These are phyloP conservation scores for Orchesella cincta DNA, from an alignment of 1,140 invertebrate genomes.

Conservation along the genomic window DNA sequence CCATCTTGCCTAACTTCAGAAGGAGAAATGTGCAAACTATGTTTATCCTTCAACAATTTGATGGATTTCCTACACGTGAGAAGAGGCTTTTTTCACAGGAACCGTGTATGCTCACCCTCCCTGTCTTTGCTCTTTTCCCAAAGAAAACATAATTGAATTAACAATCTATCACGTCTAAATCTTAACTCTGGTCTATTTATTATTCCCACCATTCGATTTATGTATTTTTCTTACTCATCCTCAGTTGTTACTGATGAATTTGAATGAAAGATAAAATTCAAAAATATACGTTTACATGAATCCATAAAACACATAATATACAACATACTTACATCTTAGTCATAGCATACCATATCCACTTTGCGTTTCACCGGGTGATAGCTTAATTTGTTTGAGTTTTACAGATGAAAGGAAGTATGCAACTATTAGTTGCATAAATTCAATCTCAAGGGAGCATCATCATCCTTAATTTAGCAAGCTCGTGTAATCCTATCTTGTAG, in stretches of 20 bases:
- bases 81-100: conserved; percentile 13
- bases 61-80: conserved; percentile 26
- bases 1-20: neutral
- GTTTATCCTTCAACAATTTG: conserved; percentile 28
- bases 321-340: too few species aligned
- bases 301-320: too few species aligned
- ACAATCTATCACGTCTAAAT: conserved; percentile 17
- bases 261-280: too few species aligned
- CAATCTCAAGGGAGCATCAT: neutral
- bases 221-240: too few species aligned
- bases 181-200: conserved; percentile 7
- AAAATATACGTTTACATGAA: too few species aligned
- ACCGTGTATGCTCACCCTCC: too few species aligned
- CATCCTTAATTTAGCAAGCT: conserved; percentile 8
- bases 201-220: neutral
- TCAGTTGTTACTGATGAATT: too few species aligned
- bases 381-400: neutral
- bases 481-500: neutral
- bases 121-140: neutral
- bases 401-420: neutral
- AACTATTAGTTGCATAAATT: neutral
- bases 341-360: too few species aligned
- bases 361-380: too few species aligned
- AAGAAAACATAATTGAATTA: conserved; percentile 2
- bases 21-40: conserved; percentile 2